Evolutionary conservation across 2,113 vertebrate genomes (phyloP).

Genomic region (Podilymbus podiceps): DNA sequence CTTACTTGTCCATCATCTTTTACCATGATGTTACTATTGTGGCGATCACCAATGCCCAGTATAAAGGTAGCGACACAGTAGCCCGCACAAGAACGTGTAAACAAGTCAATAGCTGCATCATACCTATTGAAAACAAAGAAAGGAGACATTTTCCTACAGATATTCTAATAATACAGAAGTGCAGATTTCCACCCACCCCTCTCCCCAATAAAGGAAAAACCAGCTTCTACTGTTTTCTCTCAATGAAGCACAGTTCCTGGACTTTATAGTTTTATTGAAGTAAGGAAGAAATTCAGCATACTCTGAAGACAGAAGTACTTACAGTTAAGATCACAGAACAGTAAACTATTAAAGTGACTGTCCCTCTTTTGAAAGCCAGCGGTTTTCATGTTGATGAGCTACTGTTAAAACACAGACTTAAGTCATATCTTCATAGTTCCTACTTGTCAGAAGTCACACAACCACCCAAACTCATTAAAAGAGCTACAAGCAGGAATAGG

Average conservation of each 20-base stretch:
- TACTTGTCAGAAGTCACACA: neutral
- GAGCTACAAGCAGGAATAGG: neutral
- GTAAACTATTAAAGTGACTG: neutral
- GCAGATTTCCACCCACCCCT: neutral
- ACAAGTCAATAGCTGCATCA: slow-evolving; percentile 94
- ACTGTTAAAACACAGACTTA: neutral
- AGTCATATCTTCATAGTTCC: neutral
- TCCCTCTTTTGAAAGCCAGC: neutral
- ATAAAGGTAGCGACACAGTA: slow-evolving; percentile 99
- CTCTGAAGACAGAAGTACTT: neutral
- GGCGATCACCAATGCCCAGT: slow-evolving; percentile 94
- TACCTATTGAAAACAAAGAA: slow-evolving; percentile 77
- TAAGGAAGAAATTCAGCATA: neutral
- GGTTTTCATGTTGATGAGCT: neutral
- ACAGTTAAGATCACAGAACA: neutral
- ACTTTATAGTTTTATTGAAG: neutral
- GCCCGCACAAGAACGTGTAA: slow-evolving; percentile 95
- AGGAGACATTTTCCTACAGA: neutral
- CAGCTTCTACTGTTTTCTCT: neutral
- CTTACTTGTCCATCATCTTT: slow-evolving; percentile 97
- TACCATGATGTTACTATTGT: slow-evolving; percentile 99
- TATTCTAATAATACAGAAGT: neutral
- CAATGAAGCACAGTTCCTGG: neutral
- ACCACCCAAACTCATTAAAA: neutral
- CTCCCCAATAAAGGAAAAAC: neutral